Evolutionary conservation across 2,888 invertebrate genomes (phyloP).

Genomic region (Leptarthrus brevirostris): DNA sequence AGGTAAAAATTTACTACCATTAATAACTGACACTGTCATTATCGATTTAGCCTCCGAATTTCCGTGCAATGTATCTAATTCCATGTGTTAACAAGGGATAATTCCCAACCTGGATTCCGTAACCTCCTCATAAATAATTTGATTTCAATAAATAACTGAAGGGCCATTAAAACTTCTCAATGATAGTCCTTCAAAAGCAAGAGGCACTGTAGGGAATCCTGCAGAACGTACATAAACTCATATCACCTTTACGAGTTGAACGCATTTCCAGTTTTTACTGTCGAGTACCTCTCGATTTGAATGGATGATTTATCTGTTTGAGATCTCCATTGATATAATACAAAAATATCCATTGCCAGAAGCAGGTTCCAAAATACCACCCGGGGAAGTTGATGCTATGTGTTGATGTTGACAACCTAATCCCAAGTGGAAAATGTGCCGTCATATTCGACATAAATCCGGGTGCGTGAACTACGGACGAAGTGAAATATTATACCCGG

Average conservation of each 20-base stretch:
- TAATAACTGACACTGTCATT: no score
- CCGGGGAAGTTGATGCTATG: constrained; percentile 28
- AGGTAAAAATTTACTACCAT: no score
- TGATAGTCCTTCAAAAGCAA: constrained; percentile 11
- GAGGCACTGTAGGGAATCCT: constrained; percentile 18
- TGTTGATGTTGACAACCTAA: constrained; percentile 38
- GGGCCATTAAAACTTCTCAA: constrained; percentile 45
- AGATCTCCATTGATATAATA: constrained; percentile 37
- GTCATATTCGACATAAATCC: constrained; percentile 40
- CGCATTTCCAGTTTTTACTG: constrained; percentile 13
- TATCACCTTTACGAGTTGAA: constrained; percentile 20
- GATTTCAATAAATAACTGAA: constrained; percentile 48
- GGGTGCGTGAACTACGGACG: constrained; percentile 6
- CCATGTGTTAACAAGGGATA: constrained; percentile 49
- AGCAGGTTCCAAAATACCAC: constrained; percentile 37
- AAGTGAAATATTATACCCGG: constrained; percentile 26
- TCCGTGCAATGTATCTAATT: constrained; percentile 11
- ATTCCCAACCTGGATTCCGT: constrained; percentile 5
- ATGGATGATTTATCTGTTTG: constrained; percentile 44
- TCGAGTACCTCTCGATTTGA: constrained; percentile 44
- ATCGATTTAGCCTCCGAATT: no score
- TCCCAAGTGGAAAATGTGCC: constrained; percentile 38
- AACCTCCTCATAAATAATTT: constrained; percentile 50
- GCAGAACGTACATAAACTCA: not conserved
- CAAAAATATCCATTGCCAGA: constrained; percentile 23